A percentile compares a stretch with the other conserved stretches of the same genome.
These are phyloP conservation scores for Siderastrea siderea DNA, from an alignment of 92 coral and sea anemone genomes.

Conservation along the genomic window DNA sequence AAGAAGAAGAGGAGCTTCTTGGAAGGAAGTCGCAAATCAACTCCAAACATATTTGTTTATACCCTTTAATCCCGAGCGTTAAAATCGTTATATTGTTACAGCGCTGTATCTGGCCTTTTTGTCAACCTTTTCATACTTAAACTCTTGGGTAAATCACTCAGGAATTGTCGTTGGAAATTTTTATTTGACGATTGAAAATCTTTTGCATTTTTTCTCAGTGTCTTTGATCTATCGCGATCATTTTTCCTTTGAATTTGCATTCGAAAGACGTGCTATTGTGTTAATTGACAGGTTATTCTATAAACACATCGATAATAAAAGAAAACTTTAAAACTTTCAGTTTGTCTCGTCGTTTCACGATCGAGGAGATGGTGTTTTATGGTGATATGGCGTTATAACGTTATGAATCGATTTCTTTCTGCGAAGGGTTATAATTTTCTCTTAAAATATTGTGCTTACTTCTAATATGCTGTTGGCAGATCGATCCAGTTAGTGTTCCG, in stretches of 20 bases:
- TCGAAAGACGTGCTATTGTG: conserved; percentile 14
- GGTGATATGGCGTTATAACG: neutral
- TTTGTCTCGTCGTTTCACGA: neutral
- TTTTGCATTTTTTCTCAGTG: neutral
- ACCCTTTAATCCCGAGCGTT: neutral
- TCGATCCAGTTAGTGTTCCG: neutral
- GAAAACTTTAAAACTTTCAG: neutral
- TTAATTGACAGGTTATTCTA: conserved; percentile 28
- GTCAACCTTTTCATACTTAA: neutral
- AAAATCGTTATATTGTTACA: neutral
- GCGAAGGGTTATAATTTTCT: neutral
- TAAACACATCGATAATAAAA: conserved; percentile 16
- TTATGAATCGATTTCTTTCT: neutral
- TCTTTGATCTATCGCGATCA: conserved; percentile 18
- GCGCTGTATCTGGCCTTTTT: neutral
- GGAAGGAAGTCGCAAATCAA: conserved; percentile 11
- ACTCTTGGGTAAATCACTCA: neutral
- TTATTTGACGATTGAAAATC: neutral
- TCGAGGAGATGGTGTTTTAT: neutral
- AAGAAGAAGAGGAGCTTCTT: neutral
- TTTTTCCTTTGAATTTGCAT: conserved; percentile 33
- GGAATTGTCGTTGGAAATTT: neutral
- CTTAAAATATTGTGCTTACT: neutral
- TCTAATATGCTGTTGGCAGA: neutral
- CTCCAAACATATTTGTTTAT: neutral